A percentile compares a stretch with the other conserved stretches of the same genome.
Conservation (phyloP, 2,888 invertebrate genomes). For the Ectemnius continuus region DNA sequence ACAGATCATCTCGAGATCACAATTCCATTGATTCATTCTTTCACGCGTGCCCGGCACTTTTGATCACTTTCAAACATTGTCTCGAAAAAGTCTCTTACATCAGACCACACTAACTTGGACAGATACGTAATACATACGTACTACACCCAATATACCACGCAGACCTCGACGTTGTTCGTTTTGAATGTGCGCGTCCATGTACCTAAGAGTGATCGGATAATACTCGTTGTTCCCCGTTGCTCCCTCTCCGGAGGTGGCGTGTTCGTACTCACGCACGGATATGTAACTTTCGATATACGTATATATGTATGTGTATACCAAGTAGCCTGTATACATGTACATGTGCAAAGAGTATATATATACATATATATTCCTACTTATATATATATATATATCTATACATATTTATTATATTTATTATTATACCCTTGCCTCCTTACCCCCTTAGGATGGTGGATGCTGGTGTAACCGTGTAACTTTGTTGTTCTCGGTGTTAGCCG, state of each 20-base stretch:
- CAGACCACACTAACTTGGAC: conserved; percentile 1
- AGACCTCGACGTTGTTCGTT: conserved; percentile 50
- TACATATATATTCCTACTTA: conserved; percentile 21
- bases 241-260: neutral
- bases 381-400: conserved; percentile 35
- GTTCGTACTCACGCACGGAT: conserved; percentile 50
- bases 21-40: too few relatives aligned
- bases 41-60: too few relatives aligned
- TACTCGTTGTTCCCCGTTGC: conserved; percentile 13
- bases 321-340: neutral
- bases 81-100: too few relatives aligned
- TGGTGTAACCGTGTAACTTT: conserved; percentile 78
- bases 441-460: conserved; percentile 76
- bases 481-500: conserved; percentile 78
- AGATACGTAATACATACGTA: conserved; percentile 11
- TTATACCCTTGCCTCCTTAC: conserved; percentile 56
- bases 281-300: conserved; percentile 50
- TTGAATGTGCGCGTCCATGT: conserved; percentile 68
- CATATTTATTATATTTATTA: conserved; percentile 25
- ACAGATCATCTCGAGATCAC: too few relatives aligned
- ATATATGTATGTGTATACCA: neutral
- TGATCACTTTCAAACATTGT: too few relatives aligned
- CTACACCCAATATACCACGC: conserved; percentile 6
- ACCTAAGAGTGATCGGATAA: conserved; percentile 33
- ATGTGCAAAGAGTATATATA: conserved; percentile 17